Conservation (phyloP, 2,113 vertebrate genomes). For the Prunella himalayana region DNA sequence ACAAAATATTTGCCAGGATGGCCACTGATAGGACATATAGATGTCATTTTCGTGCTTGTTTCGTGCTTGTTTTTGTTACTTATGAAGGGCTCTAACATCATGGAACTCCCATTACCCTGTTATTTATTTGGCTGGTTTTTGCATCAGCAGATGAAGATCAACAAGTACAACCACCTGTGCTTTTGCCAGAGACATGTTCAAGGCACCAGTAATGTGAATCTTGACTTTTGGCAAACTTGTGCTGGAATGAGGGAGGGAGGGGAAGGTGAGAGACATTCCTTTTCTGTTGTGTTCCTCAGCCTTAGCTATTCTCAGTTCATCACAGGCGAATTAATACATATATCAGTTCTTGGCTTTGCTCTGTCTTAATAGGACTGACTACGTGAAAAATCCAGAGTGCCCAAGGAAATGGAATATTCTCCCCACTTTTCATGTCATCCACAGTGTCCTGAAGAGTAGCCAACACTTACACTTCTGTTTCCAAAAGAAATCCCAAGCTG, state of each 20-base stretch:
- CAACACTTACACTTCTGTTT: not conserved
- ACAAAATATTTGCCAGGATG: not conserved
- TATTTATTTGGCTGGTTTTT: not conserved
- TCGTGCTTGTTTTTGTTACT: too few relatives aligned
- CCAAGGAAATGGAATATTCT: not conserved
- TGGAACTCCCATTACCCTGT: not conserved
- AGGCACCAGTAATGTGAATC: not conserved
- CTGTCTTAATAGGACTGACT: not conserved
- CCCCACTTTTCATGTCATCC: not conserved
- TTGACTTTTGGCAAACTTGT: not conserved
- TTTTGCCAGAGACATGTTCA: not conserved
- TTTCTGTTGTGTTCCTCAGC: not conserved
- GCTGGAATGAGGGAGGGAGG: not conserved
- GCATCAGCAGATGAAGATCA: not conserved
- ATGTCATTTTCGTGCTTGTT: not conserved
- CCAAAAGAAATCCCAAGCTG: not conserved
- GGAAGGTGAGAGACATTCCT: not conserved
- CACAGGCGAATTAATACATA: not conserved
- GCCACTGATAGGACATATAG: accelerated
- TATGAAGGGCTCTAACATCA: not conserved
- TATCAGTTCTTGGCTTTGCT: not conserved
- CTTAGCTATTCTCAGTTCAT: not conserved
- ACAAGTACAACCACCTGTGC: not conserved
- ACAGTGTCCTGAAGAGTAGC: not conserved
- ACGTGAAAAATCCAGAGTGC: not conserved